These are phyloP conservation scores for Meliscaeva auricollis DNA, from an alignment of 2,888 invertebrate genomes.

Conservation along the genomic window DNA sequence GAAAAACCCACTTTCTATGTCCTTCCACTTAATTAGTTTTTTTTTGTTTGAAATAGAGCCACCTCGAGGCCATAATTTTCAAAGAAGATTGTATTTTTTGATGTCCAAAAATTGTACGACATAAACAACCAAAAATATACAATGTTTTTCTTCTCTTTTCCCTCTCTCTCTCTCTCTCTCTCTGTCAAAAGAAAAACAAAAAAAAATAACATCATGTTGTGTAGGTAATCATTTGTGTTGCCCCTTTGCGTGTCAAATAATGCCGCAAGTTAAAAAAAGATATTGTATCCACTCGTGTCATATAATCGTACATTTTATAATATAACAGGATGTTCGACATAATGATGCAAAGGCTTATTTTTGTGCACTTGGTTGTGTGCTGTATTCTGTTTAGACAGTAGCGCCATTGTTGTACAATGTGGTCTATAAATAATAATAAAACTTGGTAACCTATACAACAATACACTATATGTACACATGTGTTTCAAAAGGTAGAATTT, in stretches of 20 bases:
- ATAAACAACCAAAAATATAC: not conserved
- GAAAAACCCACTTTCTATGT: not conserved
- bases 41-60: not conserved
- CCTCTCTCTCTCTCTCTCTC: not conserved
- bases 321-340: conserved; percentile 9
- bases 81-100: not conserved
- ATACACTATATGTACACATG: not conserved
- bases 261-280: conserved; percentile 8
- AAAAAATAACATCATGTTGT: not conserved
- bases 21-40: conserved; percentile 3
- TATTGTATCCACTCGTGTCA: not conserved
- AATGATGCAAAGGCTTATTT: not conserved
- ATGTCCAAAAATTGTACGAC: not conserved
- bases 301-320: not conserved
- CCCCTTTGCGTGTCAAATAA: conserved; percentile 31
- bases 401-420: not conserved
- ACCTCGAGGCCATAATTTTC: conserved; percentile 1
- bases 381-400: not conserved
- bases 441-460: not conserved
- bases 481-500: conserved; percentile 45
- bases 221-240: conserved; percentile 11
- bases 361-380: conserved; percentile 6
- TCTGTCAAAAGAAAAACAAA: not conserved
- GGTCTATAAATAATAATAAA: conserved; percentile 56
- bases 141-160: not conserved